Conservation (phyloP, 2,797 vertebrate species). For the Merluccius polli region DNA sequence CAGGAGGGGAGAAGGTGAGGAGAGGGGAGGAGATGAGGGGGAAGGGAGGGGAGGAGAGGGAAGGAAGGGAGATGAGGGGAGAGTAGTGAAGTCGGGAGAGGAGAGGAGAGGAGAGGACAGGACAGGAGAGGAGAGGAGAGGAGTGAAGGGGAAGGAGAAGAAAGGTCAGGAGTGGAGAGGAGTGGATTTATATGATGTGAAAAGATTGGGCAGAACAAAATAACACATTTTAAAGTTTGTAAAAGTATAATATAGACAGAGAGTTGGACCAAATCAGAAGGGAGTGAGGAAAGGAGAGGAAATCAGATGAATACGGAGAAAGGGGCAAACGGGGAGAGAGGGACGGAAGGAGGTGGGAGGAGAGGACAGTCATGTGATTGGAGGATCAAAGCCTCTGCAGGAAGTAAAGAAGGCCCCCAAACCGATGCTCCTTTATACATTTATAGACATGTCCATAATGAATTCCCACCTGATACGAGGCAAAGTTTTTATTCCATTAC, state of each 20-base stretch:
- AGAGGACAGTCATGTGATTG: slow-evolving; percentile 19
- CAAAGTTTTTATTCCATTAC: background rate
- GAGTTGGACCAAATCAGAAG: background rate
- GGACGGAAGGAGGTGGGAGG: background rate
- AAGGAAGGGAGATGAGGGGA: too few species aligned
- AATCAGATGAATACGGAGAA: slow-evolving; percentile 15
- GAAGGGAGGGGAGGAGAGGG: too few species aligned
- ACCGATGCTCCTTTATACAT: background rate
- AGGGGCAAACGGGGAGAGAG: too few species aligned
- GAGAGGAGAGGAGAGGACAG: background rate
- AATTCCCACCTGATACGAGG: background rate
- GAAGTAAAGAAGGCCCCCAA: slow-evolving; percentile 23
- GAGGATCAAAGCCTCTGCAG: slow-evolving; percentile 24
- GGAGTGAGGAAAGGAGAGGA: slow-evolving; percentile 5
- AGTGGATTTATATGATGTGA: background rate
- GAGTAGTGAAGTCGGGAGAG: too few species aligned
- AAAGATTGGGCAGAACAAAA: background rate
- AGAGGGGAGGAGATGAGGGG: too few species aligned
- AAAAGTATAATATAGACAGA: background rate
- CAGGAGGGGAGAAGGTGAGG: too few species aligned
- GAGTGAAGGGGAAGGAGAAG: background rate
- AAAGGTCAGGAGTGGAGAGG: background rate
- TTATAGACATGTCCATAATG: background rate
- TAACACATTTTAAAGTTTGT: background rate
- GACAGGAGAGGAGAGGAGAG: background rate